These are phyloP conservation scores for Thumatha senex DNA, from an alignment of 2,888 invertebrate genomes.

Conservation along the genomic window DNA sequence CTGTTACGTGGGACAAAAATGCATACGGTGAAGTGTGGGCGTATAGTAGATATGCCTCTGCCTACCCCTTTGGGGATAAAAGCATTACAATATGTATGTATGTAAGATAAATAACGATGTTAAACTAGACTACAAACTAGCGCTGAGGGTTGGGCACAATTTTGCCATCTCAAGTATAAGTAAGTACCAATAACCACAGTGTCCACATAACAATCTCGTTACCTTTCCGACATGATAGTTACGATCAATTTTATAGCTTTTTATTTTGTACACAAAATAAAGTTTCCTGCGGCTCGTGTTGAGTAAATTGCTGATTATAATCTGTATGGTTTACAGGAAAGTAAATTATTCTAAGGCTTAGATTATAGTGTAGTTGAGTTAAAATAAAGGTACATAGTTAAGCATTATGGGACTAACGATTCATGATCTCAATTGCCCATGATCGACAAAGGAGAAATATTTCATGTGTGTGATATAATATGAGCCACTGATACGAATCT, in stretches of 20 bases:
- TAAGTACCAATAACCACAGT: conserved; percentile 46
- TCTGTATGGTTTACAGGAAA: conserved; percentile 49
- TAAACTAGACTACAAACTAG: conserved; percentile 13
- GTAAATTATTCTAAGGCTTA: conserved; percentile 50
- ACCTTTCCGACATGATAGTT: conserved; percentile 67
- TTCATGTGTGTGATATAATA: conserved; percentile 8
- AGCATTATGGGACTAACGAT: conserved; percentile 22
- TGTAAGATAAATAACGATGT: conserved; percentile 33
- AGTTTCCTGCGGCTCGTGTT: conserved; percentile 48
- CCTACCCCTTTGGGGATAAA: too few relatives aligned
- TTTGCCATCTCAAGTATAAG: conserved; percentile 44
- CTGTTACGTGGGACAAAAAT: too few relatives aligned
- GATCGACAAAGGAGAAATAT: conserved; percentile 9
- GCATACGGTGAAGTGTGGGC: too few relatives aligned
- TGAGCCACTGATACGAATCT: too few relatives aligned
- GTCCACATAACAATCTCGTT: conserved; percentile 62
- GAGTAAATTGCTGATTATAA: conserved; percentile 62
- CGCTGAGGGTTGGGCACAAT: conserved; percentile 32
- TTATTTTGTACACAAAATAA: conserved; percentile 55
- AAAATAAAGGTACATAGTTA: conserved; percentile 22
- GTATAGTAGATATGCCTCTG: too few relatives aligned
- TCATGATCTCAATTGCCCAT: conserved; percentile 27
- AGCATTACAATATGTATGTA: too few relatives aligned
- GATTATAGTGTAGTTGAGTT: conserved; percentile 33
- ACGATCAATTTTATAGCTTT: conserved; percentile 64